Conservation (phyloP, 2,888 invertebrate species). For the Gari tellinella region DNA sequence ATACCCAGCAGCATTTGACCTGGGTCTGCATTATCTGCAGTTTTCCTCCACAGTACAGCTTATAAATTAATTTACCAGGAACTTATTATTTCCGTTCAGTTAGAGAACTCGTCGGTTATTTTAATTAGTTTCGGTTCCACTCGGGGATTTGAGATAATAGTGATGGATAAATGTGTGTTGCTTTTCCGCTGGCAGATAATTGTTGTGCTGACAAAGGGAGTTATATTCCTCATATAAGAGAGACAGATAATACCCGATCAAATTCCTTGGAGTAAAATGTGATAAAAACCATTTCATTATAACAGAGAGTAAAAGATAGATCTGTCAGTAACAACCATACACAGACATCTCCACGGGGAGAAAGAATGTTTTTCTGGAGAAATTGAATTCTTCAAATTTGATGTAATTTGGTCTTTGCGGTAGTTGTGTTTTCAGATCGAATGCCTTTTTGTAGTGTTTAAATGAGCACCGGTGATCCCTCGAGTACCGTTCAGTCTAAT, state of each 20-base stretch:
- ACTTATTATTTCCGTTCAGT: too few species aligned
- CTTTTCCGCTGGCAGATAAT: not conserved
- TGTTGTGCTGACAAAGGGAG: not conserved
- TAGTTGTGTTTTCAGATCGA: constrained; percentile 11
- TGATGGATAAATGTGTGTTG: not conserved
- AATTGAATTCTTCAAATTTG: constrained; percentile 36
- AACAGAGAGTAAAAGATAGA: constrained; percentile 1
- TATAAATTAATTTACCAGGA: too few species aligned
- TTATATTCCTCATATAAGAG: constrained; percentile 7
- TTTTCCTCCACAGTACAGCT: too few species aligned
- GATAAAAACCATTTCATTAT: constrained; percentile 29
- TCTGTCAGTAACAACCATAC: constrained; percentile 26
- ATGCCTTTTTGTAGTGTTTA: constrained; percentile 13
- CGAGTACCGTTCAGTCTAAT: too few species aligned
- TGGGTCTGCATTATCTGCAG: too few species aligned
- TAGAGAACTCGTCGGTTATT: too few species aligned
- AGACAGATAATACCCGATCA: constrained; percentile 9
- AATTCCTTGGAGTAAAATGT: constrained; percentile 24
- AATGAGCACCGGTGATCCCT: too few species aligned
- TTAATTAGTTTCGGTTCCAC: too few species aligned
- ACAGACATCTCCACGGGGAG: constrained; percentile 10
- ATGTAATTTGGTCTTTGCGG: constrained; percentile 4
- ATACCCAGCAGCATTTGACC: too few species aligned
- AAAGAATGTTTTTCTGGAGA: constrained; percentile 2
- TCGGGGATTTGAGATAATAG: not conserved